Evolutionary conservation across 2,113 vertebrate species (phyloP).

Genomic region (Siniperca knerii): DNA sequence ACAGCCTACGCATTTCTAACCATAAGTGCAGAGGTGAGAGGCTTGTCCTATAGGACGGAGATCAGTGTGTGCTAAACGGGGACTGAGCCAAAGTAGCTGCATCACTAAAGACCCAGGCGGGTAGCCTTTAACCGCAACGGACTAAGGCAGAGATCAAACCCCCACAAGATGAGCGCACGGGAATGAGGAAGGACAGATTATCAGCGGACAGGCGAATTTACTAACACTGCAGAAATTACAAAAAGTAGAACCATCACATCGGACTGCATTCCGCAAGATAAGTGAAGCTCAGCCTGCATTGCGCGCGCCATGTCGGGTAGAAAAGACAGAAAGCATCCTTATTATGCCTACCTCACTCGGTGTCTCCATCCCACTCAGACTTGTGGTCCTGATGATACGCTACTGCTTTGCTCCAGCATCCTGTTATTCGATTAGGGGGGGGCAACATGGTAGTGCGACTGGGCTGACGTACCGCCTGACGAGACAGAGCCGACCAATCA

Average conservation of each 20-base stretch:
- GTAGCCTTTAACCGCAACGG: neutral
- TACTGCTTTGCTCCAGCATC: slow-evolving; percentile 73
- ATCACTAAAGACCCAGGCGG: slow-evolving; percentile 40
- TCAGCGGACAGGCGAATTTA: neutral
- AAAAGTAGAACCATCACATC: slow-evolving; percentile 43
- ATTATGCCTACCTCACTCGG: slow-evolving; percentile 71
- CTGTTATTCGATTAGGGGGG: slow-evolving; percentile 63
- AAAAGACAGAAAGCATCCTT: slow-evolving; percentile 8
- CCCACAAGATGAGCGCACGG: slow-evolving; percentile 13
- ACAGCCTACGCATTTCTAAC: slow-evolving; percentile 56
- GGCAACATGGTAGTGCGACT: slow-evolving; percentile 49
- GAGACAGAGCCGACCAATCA: slow-evolving; percentile 75
- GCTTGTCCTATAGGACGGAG: slow-evolving; percentile 36
- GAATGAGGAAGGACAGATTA: slow-evolving; percentile 24
- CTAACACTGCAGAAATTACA: slow-evolving; percentile 14
- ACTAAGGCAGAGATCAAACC: slow-evolving; percentile 35
- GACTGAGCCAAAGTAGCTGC: slow-evolving; percentile 54
- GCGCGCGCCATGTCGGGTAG: neutral
- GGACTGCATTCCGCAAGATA: neutral
- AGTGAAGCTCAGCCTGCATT: neutral
- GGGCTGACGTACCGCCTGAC: slow-evolving; percentile 60
- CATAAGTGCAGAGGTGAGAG: slow-evolving; percentile 45
- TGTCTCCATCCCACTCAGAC: slow-evolving; percentile 76
- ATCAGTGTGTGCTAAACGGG: slow-evolving; percentile 26
- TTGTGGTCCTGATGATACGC: slow-evolving; percentile 76